Evolutionary conservation across 2,888 invertebrate species (phyloP).

Genomic region (Pristionchus maxplancki): DNA sequence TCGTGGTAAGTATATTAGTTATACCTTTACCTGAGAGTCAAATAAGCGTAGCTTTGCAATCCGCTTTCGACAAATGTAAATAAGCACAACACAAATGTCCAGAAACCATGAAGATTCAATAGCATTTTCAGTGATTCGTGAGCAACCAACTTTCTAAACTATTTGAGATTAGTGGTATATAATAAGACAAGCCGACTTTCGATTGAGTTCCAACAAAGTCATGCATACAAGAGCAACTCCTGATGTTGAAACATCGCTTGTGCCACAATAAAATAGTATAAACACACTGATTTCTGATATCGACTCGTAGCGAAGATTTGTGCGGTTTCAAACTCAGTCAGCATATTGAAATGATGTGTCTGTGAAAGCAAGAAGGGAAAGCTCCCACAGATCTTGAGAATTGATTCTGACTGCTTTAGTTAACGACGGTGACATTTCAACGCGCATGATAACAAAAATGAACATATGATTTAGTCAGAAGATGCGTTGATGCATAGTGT

Average conservation of each 20-base stretch:
- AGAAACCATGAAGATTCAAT: not conserved
- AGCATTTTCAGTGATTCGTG: not conserved
- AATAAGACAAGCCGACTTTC: not conserved
- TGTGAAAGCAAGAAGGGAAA: too few species aligned
- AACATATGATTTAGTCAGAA: too few species aligned
- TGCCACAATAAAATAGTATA: not conserved
- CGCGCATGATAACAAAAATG: too few species aligned
- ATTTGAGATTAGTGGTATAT: not conserved
- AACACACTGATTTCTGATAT: not conserved
- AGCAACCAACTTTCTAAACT: not conserved
- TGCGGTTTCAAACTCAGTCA: not conserved
- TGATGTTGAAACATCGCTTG: not conserved
- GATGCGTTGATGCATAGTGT: too few species aligned
- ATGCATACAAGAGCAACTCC: not conserved
- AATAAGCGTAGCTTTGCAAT: not conserved
- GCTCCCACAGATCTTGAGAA: too few species aligned
- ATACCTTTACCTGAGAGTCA: not conserved
- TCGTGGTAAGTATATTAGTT: not conserved
- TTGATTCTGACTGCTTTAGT: too few species aligned
- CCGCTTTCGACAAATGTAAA: not conserved
- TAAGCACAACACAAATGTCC: not conserved
- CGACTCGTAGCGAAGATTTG: not conserved
- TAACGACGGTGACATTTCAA: too few species aligned
- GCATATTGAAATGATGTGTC: not conserved
- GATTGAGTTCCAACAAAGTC: not conserved